phyloP scores from a whole-genome alignment of 2,888 invertebrate genomes.

The Spisula solida region DNA sequence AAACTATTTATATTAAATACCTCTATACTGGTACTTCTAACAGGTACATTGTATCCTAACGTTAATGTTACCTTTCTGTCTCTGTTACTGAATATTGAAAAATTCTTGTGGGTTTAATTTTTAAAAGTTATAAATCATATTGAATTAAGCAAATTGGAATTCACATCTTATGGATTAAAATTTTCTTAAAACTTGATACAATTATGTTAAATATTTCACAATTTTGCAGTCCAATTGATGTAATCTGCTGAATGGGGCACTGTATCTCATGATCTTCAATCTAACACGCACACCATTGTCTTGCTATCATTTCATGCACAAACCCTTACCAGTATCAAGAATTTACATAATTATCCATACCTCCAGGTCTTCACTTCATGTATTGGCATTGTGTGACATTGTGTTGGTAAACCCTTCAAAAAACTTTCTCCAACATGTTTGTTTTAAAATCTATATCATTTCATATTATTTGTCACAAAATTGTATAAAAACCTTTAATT shows the following conservation, averaged over 20 bases:
- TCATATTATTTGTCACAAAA: neutral
- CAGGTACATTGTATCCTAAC: neutral
- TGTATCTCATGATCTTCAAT: no score
- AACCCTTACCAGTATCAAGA: no score
- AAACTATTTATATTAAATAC: constrained; percentile 1
- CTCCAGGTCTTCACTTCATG: no score
- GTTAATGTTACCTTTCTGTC: neutral
- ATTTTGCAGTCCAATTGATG: neutral
- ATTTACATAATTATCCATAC: no score
- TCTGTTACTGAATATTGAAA: neutral
- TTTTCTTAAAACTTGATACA: neutral
- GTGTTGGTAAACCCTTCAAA: no score
- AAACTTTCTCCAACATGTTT: no score
- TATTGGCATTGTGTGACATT: no score
- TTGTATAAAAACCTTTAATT: neutral
- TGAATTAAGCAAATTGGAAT: neutral
- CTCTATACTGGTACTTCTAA: constrained; percentile 12
- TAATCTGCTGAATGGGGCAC: neutral
- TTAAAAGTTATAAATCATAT: neutral
- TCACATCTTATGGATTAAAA: neutral
- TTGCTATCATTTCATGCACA: neutral
- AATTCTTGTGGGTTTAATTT: neutral
- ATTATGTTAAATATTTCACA: neutral
- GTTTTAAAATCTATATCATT: no score
- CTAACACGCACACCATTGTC: neutral